Evolutionary conservation across 2,888 invertebrate species (phyloP), one percentile per base, ranked within the genome.

Genomic region (Pasiphila rectangulata): DNA sequence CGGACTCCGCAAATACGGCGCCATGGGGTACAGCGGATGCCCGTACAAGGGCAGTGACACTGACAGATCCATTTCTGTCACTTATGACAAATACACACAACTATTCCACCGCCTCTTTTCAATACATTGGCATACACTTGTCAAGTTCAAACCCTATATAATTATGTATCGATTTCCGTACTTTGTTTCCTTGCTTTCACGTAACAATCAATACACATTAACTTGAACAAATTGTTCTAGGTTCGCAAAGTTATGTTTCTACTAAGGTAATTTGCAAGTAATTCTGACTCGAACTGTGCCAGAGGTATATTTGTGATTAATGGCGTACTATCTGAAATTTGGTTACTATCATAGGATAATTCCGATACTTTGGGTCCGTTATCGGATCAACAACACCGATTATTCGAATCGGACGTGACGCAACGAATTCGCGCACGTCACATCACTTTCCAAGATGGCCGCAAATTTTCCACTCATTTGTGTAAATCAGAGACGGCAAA

Each of bases 31-130:
- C 46, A 68, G 72, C 12, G 72, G 61, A 19, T 62, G 74, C 35
- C 67, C 52, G 51, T 72, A 79, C 7, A 32, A 17, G 9, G 70
- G 64, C 37, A 70, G 69, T 3, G 72, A 64, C 6, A 79, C 64
- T 1, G 73, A 61, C 52, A 85, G 59, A 69, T 85, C 75, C 84
- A 84, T 84, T 21, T 58, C 64, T 48, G 6, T 9, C 29, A 57
- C 66, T 17, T 17, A 64, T 74, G 72, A 39, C 40, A 21, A 56
- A 61, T 56, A 78, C 16, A 29, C 16, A 9, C 32, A n/a, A 30
- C 4, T 13, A 4, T 29, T 16, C n/a, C n/a, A n/a, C n/a, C n/a
- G n/a, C n/a, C n/a, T 29, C 1, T 15, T 4, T 17, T 30, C 25
- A 38, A 25, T 7, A 29, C 29, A 16, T 12, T 10, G 16, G n/a